These are phyloP conservation scores for Menidia menidia DNA, from an alignment of 2,797 vertebrate species.

Conservation along the genomic window DNA sequence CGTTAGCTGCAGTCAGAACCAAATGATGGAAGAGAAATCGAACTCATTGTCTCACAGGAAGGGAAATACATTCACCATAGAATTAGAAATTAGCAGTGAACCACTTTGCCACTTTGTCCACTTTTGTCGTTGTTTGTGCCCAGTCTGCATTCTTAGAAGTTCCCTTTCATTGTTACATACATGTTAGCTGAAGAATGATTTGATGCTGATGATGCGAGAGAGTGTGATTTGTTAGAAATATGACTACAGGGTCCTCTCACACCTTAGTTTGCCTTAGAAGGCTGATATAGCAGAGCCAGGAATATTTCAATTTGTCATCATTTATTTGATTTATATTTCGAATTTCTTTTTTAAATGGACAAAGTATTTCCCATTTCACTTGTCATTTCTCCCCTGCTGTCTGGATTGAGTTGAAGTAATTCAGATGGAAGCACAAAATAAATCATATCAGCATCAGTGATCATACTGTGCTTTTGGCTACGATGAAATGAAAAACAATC, in stretches of 20 bases:
- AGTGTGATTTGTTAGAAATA: too few relatives aligned
- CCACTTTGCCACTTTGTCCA: too few relatives aligned
- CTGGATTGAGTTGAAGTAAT: neutral
- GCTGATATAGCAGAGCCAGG: neutral
- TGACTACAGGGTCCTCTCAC: too few relatives aligned
- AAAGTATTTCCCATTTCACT: too few relatives aligned
- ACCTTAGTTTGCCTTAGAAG: neutral
- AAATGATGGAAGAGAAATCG: conserved; percentile 57
- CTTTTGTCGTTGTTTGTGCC: neutral
- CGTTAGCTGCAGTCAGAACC: conserved; percentile 69
- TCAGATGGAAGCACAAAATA: neutral
- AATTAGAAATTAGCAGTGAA: neutral
- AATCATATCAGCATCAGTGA: neutral
- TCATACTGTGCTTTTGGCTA: neutral
- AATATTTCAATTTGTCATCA: neutral
- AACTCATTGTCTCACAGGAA: neutral
- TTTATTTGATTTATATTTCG: too few relatives aligned
- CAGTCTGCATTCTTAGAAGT: too few relatives aligned
- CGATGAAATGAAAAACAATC: neutral
- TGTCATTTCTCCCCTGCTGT: neutral
- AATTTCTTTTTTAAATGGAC: too few relatives aligned
- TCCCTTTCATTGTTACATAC: too few relatives aligned
- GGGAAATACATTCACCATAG: neutral
- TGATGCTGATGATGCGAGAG: too few relatives aligned
- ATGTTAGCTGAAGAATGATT: too few relatives aligned